Evolutionary conservation across 2,888 invertebrate genomes (phyloP), one percentile per base, ranked within the genome.

Genomic region (Actias luna): DNA sequence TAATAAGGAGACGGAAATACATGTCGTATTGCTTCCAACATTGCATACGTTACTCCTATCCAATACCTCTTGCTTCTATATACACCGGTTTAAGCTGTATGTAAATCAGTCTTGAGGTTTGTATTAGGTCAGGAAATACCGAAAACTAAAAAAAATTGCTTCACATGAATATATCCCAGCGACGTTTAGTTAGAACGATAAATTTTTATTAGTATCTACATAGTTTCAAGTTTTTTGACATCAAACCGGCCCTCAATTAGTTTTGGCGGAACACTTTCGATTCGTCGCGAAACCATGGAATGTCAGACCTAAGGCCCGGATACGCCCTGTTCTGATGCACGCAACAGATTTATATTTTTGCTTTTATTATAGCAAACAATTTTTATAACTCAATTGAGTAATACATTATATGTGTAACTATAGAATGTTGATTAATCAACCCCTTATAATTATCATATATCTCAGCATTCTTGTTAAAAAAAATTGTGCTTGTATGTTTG

Each of bases 211-310:
- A 77, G 68, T 61, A 74, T 76, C 76, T 65, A 65, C 69, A 71
- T 69, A 71, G 72, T 72, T 70, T 59, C 65, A 72, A 68, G 73
- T 65, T 71, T 82, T 76, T 75, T 71, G 71, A 73, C 76, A 76
- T 80, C 79, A 81, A 82, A 79, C 74, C 71, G 77, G 71, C 66
- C 69, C 67, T 77, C 80, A 80, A 83, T 85, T 85, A 84, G 80
- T 82, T 77, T 77, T 64, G 71, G 68, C 68, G 70, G 74, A 70
- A 73, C 76, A 74, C 74, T 76, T 78, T 78, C 76, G 79, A 83
- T 86, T 84, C 83, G 84, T 80, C 76, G 80, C 69, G 36, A 39
- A 72, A 67, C 67, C 66, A 58, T 58, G 79, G 82, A 78, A 83
- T 81, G 74, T 66, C 60, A 58, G 33, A 29, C 16, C 14, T 29